phyloP scores from a whole-genome alignment of 2,797 vertebrate genomes.

The Gadopsis marmoratus region DNA sequence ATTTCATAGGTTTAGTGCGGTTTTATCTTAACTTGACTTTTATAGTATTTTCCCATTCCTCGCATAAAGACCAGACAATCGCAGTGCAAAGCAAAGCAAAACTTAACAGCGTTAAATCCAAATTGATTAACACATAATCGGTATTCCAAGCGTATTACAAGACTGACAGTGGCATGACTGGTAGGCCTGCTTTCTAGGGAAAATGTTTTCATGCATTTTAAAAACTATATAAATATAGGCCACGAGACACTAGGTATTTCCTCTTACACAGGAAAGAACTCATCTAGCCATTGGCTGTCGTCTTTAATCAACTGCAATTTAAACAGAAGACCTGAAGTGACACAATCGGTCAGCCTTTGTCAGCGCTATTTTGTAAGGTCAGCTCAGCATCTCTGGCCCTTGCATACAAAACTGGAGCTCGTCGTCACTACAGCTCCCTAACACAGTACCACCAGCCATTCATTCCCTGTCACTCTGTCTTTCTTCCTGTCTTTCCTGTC shows the following conservation, averaged over 20 bases:
- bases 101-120: neutral
- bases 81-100: neutral
- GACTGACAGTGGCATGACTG: neutral
- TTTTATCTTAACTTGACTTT: conserved; percentile 11
- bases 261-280: conserved; percentile 3
- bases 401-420: conserved; percentile 10
- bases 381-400: neutral
- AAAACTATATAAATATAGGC: conserved; percentile 6
- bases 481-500: conserved; percentile 8
- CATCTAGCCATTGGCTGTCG: conserved; percentile 1
- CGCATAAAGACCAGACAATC: neutral
- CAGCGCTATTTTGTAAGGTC: conserved; percentile 2
- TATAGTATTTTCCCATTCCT: neutral
- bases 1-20: neutral
- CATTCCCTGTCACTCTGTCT: neutral
- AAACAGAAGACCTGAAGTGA: neutral
- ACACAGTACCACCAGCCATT: conserved; percentile 8
- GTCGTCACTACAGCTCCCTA: neutral
- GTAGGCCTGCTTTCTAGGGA: too few species aligned
- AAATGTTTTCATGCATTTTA: conserved; percentile 18
- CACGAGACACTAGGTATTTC: neutral
- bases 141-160: neutral
- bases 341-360: conserved; percentile 3
- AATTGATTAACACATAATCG: neutral
- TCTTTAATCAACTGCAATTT: conserved; percentile 16